Evolutionary conservation across 2,797 vertebrate species (phyloP), one percentile per base, ranked within the genome.

Genomic region (Triplophysa bombifrons): DNA sequence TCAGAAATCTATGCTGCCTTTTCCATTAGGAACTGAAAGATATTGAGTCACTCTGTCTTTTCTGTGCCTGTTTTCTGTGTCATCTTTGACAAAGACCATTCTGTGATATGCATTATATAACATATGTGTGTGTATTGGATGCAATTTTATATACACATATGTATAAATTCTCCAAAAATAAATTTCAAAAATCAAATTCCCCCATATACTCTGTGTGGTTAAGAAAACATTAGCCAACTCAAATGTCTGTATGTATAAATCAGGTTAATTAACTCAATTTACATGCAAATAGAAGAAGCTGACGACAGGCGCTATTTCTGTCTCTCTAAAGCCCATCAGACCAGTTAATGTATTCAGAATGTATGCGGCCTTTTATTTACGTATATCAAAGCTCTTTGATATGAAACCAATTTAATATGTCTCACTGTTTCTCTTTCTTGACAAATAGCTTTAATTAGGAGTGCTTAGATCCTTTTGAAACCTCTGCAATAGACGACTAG

Each of bases 1-100:
- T 88, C 81, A 60, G 58, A 75, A 78, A 83, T 73, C 65, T 60
- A 25, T 56, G 38, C 74, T 63, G 41, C 34, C 73, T 70, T 74
- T 64, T 58, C 30, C 22, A 25, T 65, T 67, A 60, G 64, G n/a
- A 76, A 56, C 75, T 67, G 38, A 48, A 73, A 61, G 63, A 70
- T 75, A 80, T 55, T 22, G 38, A 80, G 72, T n/a, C 41, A 60
- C 69, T 78, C 48, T 72, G 30, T 72, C 70, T 75, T 65, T 61
- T 22, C 9, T 53, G 46, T 67, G 64, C 30, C 30, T 61, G 13
- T 38, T 80, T 71, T 63, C n/a, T 74, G 74, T 69, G 77, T 67
- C 67, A 60, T 58, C 25, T 71, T 19, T 82, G 71, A 66, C 71
- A 78, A 71, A 56, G 27, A 68, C 30, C 73, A 34, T 16, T 61